These are phyloP conservation scores for Stramonita haemastoma DNA, from an alignment of 2,888 invertebrate genomes.

Conservation along the genomic window DNA sequence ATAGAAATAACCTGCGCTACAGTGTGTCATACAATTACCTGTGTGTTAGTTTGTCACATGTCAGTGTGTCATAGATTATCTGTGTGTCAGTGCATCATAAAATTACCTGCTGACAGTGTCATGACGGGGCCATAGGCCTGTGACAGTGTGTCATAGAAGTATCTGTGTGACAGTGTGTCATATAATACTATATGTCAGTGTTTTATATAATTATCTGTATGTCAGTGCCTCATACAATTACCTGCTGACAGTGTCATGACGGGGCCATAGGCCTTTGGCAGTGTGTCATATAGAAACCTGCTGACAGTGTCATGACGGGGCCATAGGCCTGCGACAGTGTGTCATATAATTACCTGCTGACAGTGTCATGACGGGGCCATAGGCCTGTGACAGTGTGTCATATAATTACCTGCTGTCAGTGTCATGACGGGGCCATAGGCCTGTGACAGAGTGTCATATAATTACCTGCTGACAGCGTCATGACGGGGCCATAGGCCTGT, in stretches of 20 bases:
- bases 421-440: neutral
- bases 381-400: neutral
- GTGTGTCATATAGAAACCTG: neutral
- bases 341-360: neutral
- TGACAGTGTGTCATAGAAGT: neutral
- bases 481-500: neutral
- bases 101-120: neutral
- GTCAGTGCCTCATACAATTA: neutral
- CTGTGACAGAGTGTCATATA: neutral
- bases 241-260: neutral
- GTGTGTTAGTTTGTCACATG: neutral
- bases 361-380: neutral
- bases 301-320: neutral
- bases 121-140: neutral
- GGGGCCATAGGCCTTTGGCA: neutral
- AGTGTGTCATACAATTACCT: too few species aligned
- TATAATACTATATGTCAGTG: neutral
- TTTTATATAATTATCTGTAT: neutral
- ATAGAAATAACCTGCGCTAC: too few species aligned
- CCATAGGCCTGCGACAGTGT: neutral
- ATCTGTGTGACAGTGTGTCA: too few species aligned
- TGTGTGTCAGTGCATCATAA: neutral
- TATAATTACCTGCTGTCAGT: neutral
- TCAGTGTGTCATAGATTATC: neutral
- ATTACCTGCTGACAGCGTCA: neutral